Evolutionary conservation across 92 coral and sea anemone species (phyloP), one percentile per base, ranked within the genome.

Genomic region (Palythoa grandis): DNA sequence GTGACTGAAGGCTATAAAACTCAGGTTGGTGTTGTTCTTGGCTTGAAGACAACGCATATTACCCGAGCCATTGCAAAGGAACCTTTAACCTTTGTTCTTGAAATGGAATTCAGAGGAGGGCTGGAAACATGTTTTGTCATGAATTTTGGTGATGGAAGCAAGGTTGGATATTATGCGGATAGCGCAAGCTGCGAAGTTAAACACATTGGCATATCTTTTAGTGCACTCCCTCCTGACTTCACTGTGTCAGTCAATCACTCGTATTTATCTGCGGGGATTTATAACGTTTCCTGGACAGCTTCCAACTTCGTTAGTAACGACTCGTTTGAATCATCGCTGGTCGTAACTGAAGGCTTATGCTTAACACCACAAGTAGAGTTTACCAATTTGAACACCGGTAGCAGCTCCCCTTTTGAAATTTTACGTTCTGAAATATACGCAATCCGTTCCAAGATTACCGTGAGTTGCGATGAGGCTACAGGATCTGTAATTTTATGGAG

Each of bases 61-160:
- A 77, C 68, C 25, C 82, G 82, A 13, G 70, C 82, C 1, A 25
- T 57, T 35, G 70, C 53, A 25, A 77, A 77, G 1, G 50, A 77
- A 10, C 68, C 82, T 35, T 13, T 77, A 37, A 67, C 61, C 7
- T 66, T 80, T 79, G 13, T 5, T 17, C 74, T 80, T 43, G 72
- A 67, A 67, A 66, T 67, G 61, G 61, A 80, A 67, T 80, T 80
- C 6, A 65, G 52, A 80, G 85, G 74, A 7, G 85, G 74, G 15
- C 20, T 65, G 20, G 25, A 13, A 65, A 80, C 74, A 3, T 80
- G 85, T 43, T 80, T 80, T 80, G 60, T 80, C 23, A 53, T 80
- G 4, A 74, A 80, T 80, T 68, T 40, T 19, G 85, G 85, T 22
- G 85, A 80, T 66, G 60, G 60, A 22, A 66, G 23, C 37, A 80